A percentile compares a stretch with the other conserved stretches of the same genome.
Conservation (phyloP, 2,113 vertebrate genomes). For the Clupea harengus region DNA sequence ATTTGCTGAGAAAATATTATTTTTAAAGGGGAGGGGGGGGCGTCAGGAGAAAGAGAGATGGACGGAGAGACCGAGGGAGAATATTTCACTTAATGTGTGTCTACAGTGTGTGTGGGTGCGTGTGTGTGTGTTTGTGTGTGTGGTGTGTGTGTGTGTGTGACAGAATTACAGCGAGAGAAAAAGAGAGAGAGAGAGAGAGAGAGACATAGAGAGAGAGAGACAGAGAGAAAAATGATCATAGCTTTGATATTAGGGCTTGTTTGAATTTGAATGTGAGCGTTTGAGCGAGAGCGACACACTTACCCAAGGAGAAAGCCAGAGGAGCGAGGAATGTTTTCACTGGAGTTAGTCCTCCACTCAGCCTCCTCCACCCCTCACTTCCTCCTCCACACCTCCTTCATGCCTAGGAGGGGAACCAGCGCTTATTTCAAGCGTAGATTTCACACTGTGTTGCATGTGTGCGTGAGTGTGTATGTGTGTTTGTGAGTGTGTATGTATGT, state of each 20-base stretch:
- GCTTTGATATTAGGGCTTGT: background rate
- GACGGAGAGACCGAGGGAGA: slow-evolving; percentile 22
- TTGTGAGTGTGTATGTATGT: background rate
- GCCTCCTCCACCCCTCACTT: background rate
- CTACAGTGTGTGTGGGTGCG: background rate
- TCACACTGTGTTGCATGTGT: background rate
- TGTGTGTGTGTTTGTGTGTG: background rate
- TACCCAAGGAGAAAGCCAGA: background rate
- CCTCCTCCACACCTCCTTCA: background rate
- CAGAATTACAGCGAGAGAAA: too few relatives aligned
- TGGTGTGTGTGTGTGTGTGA: background rate
- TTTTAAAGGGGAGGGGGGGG: background rate
- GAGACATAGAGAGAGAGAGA: background rate
- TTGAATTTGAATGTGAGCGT: background rate
- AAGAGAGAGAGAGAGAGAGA: background rate
- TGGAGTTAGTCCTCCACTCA: background rate
- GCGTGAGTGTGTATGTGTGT: background rate
- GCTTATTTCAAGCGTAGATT: background rate
- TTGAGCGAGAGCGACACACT: background rate
- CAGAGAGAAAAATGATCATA: background rate
- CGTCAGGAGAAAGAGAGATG: background rate
- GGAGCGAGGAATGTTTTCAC: background rate
- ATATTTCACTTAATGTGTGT: background rate
- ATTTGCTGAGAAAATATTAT: slow-evolving; percentile 19
- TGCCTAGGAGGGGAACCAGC: background rate